A percentile compares a stretch with the other conserved stretches of the same genome.
Conservation (phyloP, 2,888 invertebrate species). For the Tortricodes alternella region DNA sequence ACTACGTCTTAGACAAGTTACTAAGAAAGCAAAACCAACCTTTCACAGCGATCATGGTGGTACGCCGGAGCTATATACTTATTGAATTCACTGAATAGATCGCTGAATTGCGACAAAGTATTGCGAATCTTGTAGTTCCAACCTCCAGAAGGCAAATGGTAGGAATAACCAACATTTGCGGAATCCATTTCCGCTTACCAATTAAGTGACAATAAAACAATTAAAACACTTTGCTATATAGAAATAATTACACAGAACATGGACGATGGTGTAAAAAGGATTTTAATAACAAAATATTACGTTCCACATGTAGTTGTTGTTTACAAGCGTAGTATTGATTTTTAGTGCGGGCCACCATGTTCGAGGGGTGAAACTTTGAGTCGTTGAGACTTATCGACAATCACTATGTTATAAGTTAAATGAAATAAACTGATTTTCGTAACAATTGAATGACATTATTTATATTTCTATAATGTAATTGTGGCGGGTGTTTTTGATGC, state of each 20-base stretch:
- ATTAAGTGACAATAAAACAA: conserved; percentile 32
- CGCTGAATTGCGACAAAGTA: conserved; percentile 93
- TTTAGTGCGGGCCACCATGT: conserved; percentile 43
- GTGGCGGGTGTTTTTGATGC: no score
- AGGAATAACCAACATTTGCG: conserved; percentile 90
- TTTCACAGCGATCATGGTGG: conserved; percentile 98
- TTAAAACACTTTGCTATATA: conserved; percentile 32
- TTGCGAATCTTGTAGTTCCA: conserved; percentile 90
- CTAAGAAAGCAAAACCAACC: no score
- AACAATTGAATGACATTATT: no score
- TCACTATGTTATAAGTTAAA: background rate
- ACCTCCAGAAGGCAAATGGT: conserved; percentile 91
- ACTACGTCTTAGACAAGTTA: no score
- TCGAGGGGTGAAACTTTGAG: background rate
- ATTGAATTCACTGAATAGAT: conserved; percentile 97
- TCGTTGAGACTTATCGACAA: background rate
- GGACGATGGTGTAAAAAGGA: conserved; percentile 54
- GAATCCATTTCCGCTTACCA: conserved; percentile 70
- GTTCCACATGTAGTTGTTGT: conserved; percentile 66
- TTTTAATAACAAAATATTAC: conserved; percentile 50
- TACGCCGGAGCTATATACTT: conserved; percentile 98
- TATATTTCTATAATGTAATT: no score
- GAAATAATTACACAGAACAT: conserved; percentile 62
- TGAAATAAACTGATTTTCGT: no score
- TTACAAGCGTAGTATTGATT: conserved; percentile 79